Conservation (phyloP, 2,797 vertebrate genomes). For the Streptopelia turtur region DNA sequence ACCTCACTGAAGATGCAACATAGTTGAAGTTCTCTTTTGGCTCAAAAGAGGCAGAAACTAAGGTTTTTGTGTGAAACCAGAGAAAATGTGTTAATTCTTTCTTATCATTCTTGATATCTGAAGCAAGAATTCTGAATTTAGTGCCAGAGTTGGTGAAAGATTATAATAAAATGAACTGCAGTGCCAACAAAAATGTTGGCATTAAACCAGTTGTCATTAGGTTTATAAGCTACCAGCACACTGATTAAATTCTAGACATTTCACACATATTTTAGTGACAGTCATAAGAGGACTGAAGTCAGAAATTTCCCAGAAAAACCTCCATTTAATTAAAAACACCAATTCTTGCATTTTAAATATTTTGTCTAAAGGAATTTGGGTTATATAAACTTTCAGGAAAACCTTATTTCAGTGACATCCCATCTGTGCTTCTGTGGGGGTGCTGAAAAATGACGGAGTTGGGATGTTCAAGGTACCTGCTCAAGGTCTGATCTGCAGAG, state of each 20-base stretch:
- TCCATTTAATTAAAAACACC: not conserved
- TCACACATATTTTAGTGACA: not conserved
- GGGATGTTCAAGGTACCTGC: accelerated
- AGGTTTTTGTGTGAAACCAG: not conserved
- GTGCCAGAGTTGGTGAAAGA: not conserved
- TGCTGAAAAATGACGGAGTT: not conserved
- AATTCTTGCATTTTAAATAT: not conserved
- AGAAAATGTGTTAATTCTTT: not conserved
- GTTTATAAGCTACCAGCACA: not conserved
- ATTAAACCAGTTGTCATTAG: not conserved
- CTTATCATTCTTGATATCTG: not conserved
- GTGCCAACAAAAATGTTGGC: constrained; percentile 14
- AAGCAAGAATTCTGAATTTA: constrained; percentile 8
- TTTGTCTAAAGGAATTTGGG: not conserved
- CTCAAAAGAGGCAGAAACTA: not conserved
- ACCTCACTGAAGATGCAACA: not conserved
- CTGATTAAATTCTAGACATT: not conserved
- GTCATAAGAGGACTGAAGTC: not conserved
- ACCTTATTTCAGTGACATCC: not conserved
- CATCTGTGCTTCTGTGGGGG: not conserved
- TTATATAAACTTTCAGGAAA: not conserved
- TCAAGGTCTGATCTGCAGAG: not conserved
- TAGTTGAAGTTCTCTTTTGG: not conserved
- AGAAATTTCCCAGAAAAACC: not conserved
- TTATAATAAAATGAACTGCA: not conserved